Evolutionary conservation across 2,113 vertebrate genomes (phyloP).

Genomic region (Mormyrus lacerda): DNA sequence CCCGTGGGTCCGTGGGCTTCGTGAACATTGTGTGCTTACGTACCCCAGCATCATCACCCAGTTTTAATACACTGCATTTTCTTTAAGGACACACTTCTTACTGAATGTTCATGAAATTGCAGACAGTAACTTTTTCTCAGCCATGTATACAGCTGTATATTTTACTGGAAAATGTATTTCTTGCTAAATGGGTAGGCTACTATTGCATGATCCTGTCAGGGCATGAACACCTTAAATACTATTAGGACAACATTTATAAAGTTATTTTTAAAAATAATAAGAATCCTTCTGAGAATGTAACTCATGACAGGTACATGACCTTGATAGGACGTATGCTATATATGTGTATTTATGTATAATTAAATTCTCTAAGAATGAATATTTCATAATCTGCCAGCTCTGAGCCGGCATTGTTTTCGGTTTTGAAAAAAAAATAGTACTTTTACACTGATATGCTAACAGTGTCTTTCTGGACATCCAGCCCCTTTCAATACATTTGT

Average conservation of each 20-base stretch:
- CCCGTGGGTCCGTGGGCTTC: too few relatives aligned
- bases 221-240: neutral
- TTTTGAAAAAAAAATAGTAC: neutral
- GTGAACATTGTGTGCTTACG: neutral
- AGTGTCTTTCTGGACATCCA: neutral
- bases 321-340: neutral
- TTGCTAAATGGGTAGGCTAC: neutral
- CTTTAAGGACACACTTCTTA: neutral
- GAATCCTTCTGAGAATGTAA: neutral
- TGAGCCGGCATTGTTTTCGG: neutral
- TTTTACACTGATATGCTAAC: neutral
- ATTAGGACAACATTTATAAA: neutral
- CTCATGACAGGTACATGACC: neutral
- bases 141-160: neutral
- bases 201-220: neutral
- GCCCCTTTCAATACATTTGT: neutral
- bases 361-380: neutral
- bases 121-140: neutral
- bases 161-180: neutral
- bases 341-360: neutral
- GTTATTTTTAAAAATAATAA: neutral
- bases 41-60: neutral
- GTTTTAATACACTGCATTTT: neutral
- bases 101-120: neutral
- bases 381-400: neutral